These are phyloP conservation scores for Leptinotarsa defecta DNA, from an alignment of 1,140 invertebrate species.

Conservation along the genomic window DNA sequence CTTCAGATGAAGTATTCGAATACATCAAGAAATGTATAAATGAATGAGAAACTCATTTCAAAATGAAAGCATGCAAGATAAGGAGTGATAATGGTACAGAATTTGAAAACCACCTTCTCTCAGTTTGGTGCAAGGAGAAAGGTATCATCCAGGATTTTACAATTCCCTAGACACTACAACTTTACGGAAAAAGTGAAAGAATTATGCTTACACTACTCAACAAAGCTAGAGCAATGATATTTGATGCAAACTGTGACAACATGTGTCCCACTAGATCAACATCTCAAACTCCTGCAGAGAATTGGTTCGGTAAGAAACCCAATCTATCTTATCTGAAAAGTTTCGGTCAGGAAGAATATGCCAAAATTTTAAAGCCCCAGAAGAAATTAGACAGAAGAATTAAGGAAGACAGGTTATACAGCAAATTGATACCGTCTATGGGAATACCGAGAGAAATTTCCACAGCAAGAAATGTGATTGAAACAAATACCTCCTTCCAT, in stretches of 20 bases:
- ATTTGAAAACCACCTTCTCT: conserved; percentile 28
- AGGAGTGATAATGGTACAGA: conserved; percentile 35
- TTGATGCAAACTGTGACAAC: conserved; percentile 43
- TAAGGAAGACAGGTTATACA: conserved; percentile 38
- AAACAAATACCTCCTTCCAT: no score
- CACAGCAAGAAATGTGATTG: conserved; percentile 37
- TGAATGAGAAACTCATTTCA: background rate
- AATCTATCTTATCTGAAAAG: conserved; percentile 43
- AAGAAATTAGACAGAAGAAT: conserved; percentile 21
- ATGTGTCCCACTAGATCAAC: conserved; percentile 32
- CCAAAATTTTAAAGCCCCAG: conserved; percentile 22
- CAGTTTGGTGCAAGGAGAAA: conserved; percentile 23
- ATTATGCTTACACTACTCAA: conserved; percentile 52
- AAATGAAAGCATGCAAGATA: background rate
- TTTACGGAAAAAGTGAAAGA: conserved; percentile 55
- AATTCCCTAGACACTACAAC: conserved; percentile 50
- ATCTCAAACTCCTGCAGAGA: conserved; percentile 45
- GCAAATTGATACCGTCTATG: background rate
- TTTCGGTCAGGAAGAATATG: conserved; percentile 45
- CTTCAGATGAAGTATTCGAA: conserved; percentile 11
- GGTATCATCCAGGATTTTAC: conserved; percentile 39
- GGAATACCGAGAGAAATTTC: background rate
- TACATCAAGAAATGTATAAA: conserved; percentile 26
- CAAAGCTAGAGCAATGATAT: conserved; percentile 50
- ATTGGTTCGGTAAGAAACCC: conserved; percentile 46